phyloP scores from a whole-genome alignment of 2,888 invertebrate genomes.

The Dynastes tityus region DNA sequence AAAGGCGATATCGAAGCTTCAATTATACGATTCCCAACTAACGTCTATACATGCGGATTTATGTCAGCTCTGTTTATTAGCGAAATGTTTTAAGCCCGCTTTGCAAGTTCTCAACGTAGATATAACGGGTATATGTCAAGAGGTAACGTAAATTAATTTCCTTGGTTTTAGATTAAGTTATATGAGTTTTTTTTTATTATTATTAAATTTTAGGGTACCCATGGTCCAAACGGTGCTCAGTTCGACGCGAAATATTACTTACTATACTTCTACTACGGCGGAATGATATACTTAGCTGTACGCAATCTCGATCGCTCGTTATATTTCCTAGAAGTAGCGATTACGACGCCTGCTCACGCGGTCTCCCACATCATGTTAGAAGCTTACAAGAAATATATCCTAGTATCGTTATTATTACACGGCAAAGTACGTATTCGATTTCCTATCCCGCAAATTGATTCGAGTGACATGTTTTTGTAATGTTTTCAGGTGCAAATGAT shows the following conservation, averaged over 20 bases:
- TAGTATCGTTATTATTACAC: conserved; percentile 92
- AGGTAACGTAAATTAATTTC: conserved; percentile 72
- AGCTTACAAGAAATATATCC: conserved; percentile 96
- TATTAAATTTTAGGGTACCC: conserved; percentile 58
- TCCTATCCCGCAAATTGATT: neutral
- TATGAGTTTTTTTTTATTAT: neutral
- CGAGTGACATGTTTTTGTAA: neutral
- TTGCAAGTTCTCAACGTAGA: conserved; percentile 91
- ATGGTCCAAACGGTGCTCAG: conserved; percentile 75
- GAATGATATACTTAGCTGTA: conserved; percentile 95
- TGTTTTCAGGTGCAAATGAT: conserved; percentile 74
- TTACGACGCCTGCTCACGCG: conserved; percentile 94
- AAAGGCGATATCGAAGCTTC: conserved; percentile 90
- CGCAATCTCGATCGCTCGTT: conserved; percentile 94
- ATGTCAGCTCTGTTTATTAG: conserved; percentile 91
- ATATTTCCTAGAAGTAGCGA: conserved; percentile 96
- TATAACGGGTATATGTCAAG: conserved; percentile 91
- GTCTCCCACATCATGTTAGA: conserved; percentile 98
- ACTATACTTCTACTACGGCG: conserved; percentile 96
- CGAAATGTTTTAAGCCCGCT: conserved; percentile 94
- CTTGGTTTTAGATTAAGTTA: neutral
- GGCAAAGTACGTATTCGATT: conserved; percentile 80
- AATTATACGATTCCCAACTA: conserved; percentile 89
- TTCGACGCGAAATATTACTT: conserved; percentile 93
- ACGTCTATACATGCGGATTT: conserved; percentile 96